A percentile compares a stretch with the other conserved stretches of the same genome.
phyloP scores from a whole-genome alignment of 2,797 vertebrate genomes.

The Loriculus beryllinus region DNA sequence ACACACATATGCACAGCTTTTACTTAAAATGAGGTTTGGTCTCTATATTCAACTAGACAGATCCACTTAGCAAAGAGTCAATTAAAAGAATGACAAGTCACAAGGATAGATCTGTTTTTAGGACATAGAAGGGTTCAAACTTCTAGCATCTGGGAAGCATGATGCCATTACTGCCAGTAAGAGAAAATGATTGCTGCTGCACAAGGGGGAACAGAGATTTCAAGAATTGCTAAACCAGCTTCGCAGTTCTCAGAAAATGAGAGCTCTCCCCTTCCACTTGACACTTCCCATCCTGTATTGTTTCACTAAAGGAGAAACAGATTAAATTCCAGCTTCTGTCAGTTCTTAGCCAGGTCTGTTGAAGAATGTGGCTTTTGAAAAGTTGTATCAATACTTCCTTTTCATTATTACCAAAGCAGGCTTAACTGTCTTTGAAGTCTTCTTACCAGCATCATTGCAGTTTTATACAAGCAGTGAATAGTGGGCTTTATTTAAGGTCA shows the following conservation, averaged over 20 bases:
- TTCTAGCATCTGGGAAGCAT: not conserved
- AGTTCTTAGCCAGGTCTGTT: constrained; percentile 35
- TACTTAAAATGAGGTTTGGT: not conserved
- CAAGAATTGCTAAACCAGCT: constrained; percentile 19
- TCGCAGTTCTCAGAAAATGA: constrained; percentile 30
- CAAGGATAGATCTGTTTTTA: not conserved
- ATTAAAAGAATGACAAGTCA: constrained; percentile 13
- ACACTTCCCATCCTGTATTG: constrained; percentile 42
- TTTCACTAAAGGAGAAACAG: constrained; percentile 48
- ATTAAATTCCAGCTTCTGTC: constrained; percentile 57
- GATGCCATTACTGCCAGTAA: not conserved
- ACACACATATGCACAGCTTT: accelerated
- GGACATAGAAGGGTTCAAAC: not conserved
- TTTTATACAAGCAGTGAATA: constrained; percentile 47
- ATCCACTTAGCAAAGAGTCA: not conserved
- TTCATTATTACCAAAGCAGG: constrained; percentile 58
- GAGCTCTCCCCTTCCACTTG: constrained; percentile 28
- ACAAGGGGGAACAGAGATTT: not conserved
- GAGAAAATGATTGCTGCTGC: not conserved
- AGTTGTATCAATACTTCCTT: constrained; percentile 53
- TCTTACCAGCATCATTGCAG: constrained; percentile 43
- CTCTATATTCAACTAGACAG: not conserved
- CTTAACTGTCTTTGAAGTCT: constrained; percentile 58
- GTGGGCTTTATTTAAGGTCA: constrained; percentile 56
- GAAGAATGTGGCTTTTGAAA: constrained; percentile 66